Percentiles rank a stretch among this genome's conserved stretches.
phyloP scores from a whole-genome alignment of 1,140 invertebrate species.

The Drosophila truncata region DNA sequence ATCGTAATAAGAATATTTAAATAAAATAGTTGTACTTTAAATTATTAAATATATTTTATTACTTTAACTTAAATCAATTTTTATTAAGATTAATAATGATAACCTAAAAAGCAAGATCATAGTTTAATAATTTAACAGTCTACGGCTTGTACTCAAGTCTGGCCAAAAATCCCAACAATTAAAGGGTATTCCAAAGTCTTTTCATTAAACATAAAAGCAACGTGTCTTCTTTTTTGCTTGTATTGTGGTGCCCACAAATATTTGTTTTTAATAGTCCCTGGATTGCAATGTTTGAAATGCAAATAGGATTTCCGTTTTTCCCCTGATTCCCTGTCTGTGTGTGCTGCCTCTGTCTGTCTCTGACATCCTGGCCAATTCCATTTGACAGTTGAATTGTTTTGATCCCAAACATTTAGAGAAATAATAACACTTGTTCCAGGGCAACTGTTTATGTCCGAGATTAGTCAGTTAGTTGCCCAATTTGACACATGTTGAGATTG shows the following conservation, averaged over 20 bases:
- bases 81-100: not conserved
- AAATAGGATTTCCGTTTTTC: conserved; percentile 80
- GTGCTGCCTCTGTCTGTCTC: not conserved
- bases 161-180: not conserved
- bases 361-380: conserved; percentile 33
- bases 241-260: conserved; percentile 79
- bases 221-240: conserved; percentile 19
- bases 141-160: not conserved
- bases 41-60: not conserved
- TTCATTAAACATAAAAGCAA: not conserved
- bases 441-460: conserved; percentile 65
- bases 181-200: conserved; percentile 14
- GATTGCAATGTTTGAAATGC: conserved; percentile 81
- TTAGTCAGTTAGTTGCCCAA: conserved; percentile 84
- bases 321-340: conserved; percentile 9
- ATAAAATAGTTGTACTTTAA: not conserved
- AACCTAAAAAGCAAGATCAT: not conserved
- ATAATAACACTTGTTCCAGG: conserved; percentile 78
- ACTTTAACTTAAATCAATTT: not conserved
- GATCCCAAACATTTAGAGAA: conserved; percentile 63
- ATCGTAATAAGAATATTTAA: not conserved
- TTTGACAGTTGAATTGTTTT: conserved; percentile 77
- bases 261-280: conserved; percentile 85
- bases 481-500: conserved; percentile 81
- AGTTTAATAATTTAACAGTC: not conserved